Percentiles rank a stretch among this genome's conserved stretches.
Conservation (phyloP, 1,140 invertebrate genomes). For the Rhagoletis zephyria region DNA sequence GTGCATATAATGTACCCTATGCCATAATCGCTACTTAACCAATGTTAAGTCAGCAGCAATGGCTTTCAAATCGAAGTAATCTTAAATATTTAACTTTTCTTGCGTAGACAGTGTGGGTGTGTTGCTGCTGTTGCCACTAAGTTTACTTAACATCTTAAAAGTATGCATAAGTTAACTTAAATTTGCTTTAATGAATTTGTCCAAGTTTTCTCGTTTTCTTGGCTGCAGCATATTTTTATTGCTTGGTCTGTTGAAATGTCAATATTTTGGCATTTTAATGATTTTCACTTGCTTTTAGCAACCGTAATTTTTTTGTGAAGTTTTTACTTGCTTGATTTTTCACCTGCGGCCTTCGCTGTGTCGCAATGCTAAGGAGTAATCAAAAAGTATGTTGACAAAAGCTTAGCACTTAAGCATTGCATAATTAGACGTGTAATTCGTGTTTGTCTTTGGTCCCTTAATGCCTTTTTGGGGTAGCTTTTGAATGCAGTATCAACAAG, state of each 20-base stretch:
- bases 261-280: conserved; percentile 57
- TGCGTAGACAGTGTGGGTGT: not conserved
- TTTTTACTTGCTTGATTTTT: not conserved
- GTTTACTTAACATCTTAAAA: conserved; percentile 50
- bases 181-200: conserved; percentile 50
- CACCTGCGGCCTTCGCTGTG: not conserved
- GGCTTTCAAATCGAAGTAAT: not conserved
- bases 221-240: not conserved
- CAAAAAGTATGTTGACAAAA: conserved; percentile 16
- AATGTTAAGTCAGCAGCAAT: conserved; percentile 39
- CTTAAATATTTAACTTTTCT: conserved; percentile 45
- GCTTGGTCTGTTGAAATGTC: conserved; percentile 18
- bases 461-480: too few relatives aligned
- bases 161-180: conserved; percentile 16
- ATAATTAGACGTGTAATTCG: conserved; percentile 46
- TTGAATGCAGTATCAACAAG: too few relatives aligned
- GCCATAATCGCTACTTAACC: not conserved
- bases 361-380: not conserved
- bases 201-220: not conserved
- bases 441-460: conserved; percentile 15
- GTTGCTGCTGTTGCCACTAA: not conserved
- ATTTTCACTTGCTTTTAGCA: conserved; percentile 13
- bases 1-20: not conserved
- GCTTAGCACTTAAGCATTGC: conserved; percentile 33
- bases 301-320: not conserved